Percentiles rank a stretch among this genome's conserved stretches.
These are phyloP conservation scores for Podilymbus podiceps DNA, from an alignment of 2,113 vertebrate species.

Conservation along the genomic window DNA sequence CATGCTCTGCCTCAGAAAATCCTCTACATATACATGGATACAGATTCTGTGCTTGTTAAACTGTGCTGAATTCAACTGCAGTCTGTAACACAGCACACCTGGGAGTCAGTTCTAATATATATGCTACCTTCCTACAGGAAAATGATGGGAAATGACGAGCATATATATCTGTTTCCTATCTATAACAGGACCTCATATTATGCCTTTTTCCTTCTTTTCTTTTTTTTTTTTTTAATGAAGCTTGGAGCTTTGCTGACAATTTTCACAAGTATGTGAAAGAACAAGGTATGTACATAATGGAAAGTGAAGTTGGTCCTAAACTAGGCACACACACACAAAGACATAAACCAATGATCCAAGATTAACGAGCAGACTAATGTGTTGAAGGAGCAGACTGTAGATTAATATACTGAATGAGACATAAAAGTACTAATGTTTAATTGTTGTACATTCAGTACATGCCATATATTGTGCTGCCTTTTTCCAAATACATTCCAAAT, in stretches of 20 bases:
- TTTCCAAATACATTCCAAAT: not conserved
- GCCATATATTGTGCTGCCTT: not conserved
- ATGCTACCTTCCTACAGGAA: not conserved
- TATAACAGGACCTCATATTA: not conserved
- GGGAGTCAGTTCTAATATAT: not conserved
- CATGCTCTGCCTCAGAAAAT: not conserved
- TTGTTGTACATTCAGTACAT: not conserved
- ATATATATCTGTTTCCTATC: not conserved
- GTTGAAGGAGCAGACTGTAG: not conserved
- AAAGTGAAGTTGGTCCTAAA: not conserved
- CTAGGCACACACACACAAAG: not conserved
- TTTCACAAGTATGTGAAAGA: not conserved
- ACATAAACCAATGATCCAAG: not conserved
- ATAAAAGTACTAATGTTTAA: not conserved
- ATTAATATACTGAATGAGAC: not conserved
- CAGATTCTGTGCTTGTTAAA: not conserved
- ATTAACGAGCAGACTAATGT: not conserved
- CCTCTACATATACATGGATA: not conserved
- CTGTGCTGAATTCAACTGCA: not conserved
- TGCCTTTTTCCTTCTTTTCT: fast-evolving
- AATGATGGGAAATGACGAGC: not conserved
- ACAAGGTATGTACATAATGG: not conserved
- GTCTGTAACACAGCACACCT: not conserved
- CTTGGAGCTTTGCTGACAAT: not conserved
- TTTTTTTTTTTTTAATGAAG: not conserved